Conservation (phyloP, 1,140 invertebrate genomes). For the Venturia canescens region DNA sequence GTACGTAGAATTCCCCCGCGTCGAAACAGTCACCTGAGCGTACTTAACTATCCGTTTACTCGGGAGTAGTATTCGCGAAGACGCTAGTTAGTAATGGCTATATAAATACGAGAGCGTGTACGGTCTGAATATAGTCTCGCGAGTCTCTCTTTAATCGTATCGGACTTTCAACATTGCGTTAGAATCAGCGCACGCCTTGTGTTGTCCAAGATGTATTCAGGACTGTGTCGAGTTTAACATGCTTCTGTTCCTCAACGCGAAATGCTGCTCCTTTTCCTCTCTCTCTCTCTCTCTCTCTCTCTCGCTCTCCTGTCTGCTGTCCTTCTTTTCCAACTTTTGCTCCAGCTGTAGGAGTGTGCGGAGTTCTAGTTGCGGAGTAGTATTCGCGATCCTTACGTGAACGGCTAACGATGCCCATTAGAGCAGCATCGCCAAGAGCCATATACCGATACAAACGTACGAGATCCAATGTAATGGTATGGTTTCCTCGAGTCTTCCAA, state of each 20-base stretch:
- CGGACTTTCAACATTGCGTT: constrained; percentile 26
- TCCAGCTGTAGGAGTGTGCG: constrained; percentile 39
- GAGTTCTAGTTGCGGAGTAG: constrained; percentile 31
- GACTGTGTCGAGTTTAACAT: constrained; percentile 10
- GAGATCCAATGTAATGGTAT: not conserved
- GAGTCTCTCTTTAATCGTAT: not conserved
- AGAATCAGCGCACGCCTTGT: constrained; percentile 24
- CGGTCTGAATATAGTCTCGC: not conserved
- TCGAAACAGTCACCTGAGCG: constrained; percentile 32
- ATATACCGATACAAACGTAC: constrained; percentile 25
- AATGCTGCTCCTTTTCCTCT: constrained; percentile 11
- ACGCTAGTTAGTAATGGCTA: constrained; percentile 1
- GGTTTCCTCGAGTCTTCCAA: constrained; percentile 48
- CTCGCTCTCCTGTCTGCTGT: too few relatives aligned
- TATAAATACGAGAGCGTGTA: constrained; percentile 22
- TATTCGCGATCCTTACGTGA: constrained; percentile 56
- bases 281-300: not conserved
- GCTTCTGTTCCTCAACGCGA: constrained; percentile 35
- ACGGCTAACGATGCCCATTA: constrained; percentile 75
- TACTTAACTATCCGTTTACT: constrained; percentile 27
- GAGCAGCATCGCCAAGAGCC: constrained; percentile 59
- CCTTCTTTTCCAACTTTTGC: not conserved
- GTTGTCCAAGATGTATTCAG: not conserved
- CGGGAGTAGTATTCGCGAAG: not conserved
- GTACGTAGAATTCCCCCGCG: constrained; percentile 48